Conservation (phyloP, 2,113 vertebrate species). For the Maccullochella peelii region DNA sequence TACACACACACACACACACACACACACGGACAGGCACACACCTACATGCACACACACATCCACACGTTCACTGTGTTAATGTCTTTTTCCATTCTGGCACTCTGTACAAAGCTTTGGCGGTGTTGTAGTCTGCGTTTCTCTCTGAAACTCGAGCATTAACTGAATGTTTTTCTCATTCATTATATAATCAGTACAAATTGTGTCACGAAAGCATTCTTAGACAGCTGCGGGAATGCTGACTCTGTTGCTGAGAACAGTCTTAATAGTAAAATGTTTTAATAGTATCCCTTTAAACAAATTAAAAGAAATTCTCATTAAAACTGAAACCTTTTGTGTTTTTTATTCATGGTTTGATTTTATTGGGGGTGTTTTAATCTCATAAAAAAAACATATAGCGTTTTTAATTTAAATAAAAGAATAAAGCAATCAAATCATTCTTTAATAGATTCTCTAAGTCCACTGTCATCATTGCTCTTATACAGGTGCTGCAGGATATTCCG, state of each 20-base stretch:
- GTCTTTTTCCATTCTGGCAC: slow-evolving; percentile 75
- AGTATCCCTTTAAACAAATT: slow-evolving; percentile 5
- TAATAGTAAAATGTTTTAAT: slow-evolving; percentile 28
- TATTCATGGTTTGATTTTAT: neutral
- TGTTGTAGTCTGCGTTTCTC: slow-evolving; percentile 42
- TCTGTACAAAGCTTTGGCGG: slow-evolving; percentile 48
- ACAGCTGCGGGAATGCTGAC: neutral
- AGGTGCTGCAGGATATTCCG: slow-evolving; percentile 17
- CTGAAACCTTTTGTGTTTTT: neutral
- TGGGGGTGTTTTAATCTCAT: neutral
- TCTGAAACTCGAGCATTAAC: slow-evolving; percentile 37
- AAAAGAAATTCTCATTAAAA: neutral
- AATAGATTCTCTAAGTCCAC: neutral
- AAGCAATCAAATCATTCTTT: neutral
- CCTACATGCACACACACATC: slow-evolving; percentile 9
- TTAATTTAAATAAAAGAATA: neutral
- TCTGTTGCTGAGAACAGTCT: slow-evolving; percentile 15
- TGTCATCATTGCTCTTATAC: neutral
- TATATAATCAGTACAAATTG: slow-evolving; percentile 27
- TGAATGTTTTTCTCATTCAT: slow-evolving; percentile 47
- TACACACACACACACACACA: slow-evolving; percentile 27
- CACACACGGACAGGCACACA: slow-evolving; percentile 6
- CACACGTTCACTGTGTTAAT: slow-evolving; percentile 65
- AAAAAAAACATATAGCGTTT: neutral
- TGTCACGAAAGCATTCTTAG: neutral